Percentiles rank a stretch among this genome's conserved stretches.
Conservation (phyloP, 2,113 vertebrate genomes). For the Anarhynchus alexandrinus region DNA sequence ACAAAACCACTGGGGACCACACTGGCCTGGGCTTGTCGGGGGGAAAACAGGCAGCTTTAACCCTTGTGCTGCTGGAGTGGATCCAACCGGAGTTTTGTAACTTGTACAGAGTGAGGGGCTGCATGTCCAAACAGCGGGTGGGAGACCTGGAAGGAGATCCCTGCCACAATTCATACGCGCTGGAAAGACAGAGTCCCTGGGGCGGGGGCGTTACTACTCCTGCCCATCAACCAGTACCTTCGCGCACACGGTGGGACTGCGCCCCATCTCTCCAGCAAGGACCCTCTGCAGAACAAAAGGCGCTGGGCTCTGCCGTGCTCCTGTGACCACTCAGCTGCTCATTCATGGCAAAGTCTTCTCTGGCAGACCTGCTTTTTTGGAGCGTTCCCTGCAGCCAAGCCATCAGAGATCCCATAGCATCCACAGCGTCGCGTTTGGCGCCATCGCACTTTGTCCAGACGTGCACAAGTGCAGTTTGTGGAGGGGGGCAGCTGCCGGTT, state of each 20-base stretch:
- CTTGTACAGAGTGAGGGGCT: background rate
- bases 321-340: background rate
- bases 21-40: constrained; percentile 59
- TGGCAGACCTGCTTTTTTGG: background rate
- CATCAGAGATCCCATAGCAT: background rate
- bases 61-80: constrained; percentile 38
- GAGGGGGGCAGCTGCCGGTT: background rate
- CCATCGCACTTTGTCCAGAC: background rate
- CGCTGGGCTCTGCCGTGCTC: background rate
- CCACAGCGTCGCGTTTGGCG: background rate
- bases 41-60: constrained; percentile 64
- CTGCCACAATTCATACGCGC: rapidly evolving
- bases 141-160: background rate
- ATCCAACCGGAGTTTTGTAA: background rate
- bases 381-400: background rate
- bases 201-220: rapidly evolving
- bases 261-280: background rate
- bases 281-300: background rate
- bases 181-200: background rate
- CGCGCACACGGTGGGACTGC: rapidly evolving
- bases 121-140: background rate
- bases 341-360: background rate
- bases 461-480: background rate
- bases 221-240: background rate
- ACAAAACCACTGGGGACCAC: constrained; percentile 65